These are phyloP conservation scores for Drosophila auraria DNA, from an alignment of 1,140 invertebrate species.

Conservation along the genomic window DNA sequence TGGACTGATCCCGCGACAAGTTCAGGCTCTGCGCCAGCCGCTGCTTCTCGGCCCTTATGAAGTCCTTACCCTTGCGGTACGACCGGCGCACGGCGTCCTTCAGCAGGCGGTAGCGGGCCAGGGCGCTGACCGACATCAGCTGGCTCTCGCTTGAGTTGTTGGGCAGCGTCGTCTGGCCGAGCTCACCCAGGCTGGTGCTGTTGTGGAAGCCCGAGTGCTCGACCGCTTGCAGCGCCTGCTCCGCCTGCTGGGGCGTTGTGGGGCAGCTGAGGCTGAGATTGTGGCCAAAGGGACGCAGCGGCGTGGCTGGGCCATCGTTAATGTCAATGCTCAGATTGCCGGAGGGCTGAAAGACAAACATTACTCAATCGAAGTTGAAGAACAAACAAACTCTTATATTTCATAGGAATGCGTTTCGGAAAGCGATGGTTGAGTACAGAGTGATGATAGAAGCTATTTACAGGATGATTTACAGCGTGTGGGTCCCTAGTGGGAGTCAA, in stretches of 20 bases:
- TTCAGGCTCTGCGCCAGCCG: constrained; percentile 55
- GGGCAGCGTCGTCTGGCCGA: constrained; percentile 28
- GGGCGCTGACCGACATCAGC: constrained; percentile 57
- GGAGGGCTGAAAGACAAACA: constrained; percentile 59
- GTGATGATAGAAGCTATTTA: constrained; percentile 26
- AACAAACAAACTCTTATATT: constrained; percentile 58
- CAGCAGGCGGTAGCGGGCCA: constrained; percentile 65
- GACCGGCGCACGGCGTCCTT: constrained; percentile 76
- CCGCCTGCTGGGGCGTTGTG: constrained; percentile 65
- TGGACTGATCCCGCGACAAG: constrained; percentile 53
- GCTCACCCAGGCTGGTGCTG: constrained; percentile 53
- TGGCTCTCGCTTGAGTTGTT: constrained; percentile 48
- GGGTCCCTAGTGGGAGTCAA: constrained; percentile 72
- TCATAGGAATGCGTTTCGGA: constrained; percentile 18
- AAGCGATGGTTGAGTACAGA: constrained; percentile 29
- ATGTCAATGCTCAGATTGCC: constrained; percentile 62
- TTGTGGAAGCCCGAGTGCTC: constrained; percentile 15
- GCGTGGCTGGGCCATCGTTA: constrained; percentile 40
- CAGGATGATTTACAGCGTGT: constrained; percentile 8
- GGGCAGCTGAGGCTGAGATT: constrained; percentile 69
- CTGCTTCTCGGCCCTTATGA: constrained; percentile 64
- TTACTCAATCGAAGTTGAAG: constrained; percentile 27
- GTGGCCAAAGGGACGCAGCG: constrained; percentile 13
- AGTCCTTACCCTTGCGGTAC: constrained; percentile 74
- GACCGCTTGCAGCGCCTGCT: neutral